Percentiles rank a stretch among this genome's conserved stretches.
Conservation (phyloP, 2,888 invertebrate species). For the Meta bourneti region DNA sequence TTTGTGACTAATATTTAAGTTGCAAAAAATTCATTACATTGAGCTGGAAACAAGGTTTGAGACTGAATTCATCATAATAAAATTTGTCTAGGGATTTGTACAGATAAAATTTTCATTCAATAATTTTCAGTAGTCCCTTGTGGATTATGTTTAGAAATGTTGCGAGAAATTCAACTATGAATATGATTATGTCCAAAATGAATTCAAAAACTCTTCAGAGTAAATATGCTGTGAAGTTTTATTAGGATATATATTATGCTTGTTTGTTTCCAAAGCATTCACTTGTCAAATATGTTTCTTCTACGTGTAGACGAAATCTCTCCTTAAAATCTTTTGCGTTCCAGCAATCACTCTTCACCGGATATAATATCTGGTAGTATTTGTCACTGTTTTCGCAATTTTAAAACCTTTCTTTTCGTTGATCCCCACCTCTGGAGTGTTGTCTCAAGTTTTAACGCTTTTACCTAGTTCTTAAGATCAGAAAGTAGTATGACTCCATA, state of each 20-base stretch:
- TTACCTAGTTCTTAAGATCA: neutral
- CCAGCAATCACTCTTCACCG: slow-evolving; percentile 36
- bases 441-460: neutral
- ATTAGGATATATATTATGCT: neutral
- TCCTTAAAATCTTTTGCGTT: slow-evolving; percentile 5
- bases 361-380: slow-evolving; percentile 47
- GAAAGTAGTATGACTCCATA: slow-evolving; percentile 12
- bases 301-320: neutral
- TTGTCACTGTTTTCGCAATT: slow-evolving; percentile 37
- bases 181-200: neutral
- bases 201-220: neutral
- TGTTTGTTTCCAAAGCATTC: neutral
- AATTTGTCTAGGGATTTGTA: too few relatives aligned
- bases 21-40: too few relatives aligned
- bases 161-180: neutral
- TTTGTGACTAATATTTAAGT: too few relatives aligned
- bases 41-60: too few relatives aligned
- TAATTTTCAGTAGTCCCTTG: neutral
- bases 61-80: too few relatives aligned
- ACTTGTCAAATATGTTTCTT: slow-evolving; percentile 15
- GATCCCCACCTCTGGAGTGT: slow-evolving; percentile 3
- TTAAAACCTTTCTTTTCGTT: neutral
- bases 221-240: neutral
- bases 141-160: neutral
- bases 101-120: neutral